Conservation (phyloP, 2,113 vertebrate species). For the Coptodon rendalli region DNA sequence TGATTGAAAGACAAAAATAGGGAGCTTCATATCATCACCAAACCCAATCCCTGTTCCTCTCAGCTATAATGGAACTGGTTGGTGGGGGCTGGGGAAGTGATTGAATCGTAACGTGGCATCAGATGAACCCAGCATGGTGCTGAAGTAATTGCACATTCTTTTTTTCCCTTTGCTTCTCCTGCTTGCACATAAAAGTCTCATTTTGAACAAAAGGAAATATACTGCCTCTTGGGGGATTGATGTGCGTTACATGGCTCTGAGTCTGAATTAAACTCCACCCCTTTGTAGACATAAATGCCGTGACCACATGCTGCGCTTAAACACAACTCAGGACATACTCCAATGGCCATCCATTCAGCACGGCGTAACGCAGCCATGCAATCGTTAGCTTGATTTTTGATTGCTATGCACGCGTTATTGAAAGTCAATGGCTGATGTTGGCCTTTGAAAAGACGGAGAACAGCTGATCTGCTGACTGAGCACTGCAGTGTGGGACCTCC, state of each 20-base stretch:
- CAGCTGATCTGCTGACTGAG: neutral
- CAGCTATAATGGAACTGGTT: conserved; percentile 24
- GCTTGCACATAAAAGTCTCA: conserved; percentile 32
- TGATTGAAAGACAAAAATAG: conserved; percentile 34
- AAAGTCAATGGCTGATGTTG: neutral
- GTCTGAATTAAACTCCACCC: neutral
- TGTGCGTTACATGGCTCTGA: neutral
- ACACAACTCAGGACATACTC: neutral
- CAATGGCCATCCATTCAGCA: neutral
- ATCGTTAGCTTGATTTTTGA: neutral
- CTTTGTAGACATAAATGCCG: neutral
- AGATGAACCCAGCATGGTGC: conserved; percentile 54
- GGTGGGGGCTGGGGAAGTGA: neutral
- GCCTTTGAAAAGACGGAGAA: neutral
- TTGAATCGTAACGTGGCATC: conserved; percentile 43
- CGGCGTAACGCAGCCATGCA: neutral
- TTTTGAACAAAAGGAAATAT: conserved; percentile 31
- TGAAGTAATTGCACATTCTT: conserved; percentile 46
- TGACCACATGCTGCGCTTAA: neutral
- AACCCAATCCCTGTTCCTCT: conserved; percentile 25
- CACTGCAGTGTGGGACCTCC: neutral
- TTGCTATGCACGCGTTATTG: neutral
- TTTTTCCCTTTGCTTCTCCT: neutral
- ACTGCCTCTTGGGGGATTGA: conserved; percentile 27
- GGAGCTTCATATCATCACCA: conserved; percentile 30